A percentile compares a stretch with the other conserved stretches of the same genome.
Evolutionary conservation across 2,113 vertebrate species (phyloP).

Genomic region (Oostethus manadensis): DNA sequence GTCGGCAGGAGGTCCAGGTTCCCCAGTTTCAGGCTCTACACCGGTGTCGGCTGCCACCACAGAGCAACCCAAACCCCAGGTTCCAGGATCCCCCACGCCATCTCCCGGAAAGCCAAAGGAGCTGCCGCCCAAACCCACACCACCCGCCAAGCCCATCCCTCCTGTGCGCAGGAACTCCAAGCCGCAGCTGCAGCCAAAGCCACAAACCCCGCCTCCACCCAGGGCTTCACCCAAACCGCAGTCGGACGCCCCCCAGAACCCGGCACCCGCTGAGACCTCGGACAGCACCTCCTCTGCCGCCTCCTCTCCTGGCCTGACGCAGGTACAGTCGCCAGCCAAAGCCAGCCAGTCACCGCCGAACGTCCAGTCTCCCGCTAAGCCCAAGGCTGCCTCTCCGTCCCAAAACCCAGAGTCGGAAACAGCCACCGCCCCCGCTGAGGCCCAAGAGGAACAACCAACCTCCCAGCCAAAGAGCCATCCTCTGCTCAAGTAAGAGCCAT

Average conservation of each 20-base stretch:
- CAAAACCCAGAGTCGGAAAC: constrained; percentile 52
- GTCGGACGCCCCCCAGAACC: constrained; percentile 33
- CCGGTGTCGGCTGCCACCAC: constrained; percentile 75
- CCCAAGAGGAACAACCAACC: constrained; percentile 62
- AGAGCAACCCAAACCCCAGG: constrained; percentile 80
- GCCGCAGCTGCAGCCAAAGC: constrained; percentile 74
- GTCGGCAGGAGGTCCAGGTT: constrained; percentile 18
- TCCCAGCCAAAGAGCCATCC: constrained; percentile 78
- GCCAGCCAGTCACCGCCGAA: constrained; percentile 50
- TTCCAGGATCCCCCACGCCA: constrained; percentile 75
- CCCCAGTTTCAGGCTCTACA: constrained; percentile 51
- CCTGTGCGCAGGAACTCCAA: constrained; percentile 74
- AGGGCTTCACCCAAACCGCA: constrained; percentile 59
- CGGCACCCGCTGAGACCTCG: constrained; percentile 24
- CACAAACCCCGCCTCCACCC: constrained; percentile 66
- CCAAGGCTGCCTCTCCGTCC: constrained; percentile 35
- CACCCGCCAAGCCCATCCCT: constrained; percentile 77
- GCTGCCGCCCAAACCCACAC: constrained; percentile 73
- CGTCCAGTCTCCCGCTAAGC: constrained; percentile 46
- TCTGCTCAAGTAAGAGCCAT: constrained; percentile 88
- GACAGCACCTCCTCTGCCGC: constrained; percentile 20
- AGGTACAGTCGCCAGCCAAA: constrained; percentile 51
- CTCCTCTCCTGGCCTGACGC: constrained; percentile 26
- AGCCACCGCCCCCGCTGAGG: constrained; percentile 34
- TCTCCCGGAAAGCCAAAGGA: constrained; percentile 77